These are phyloP conservation scores for Spilogale gracilis DNA, from an alignment of 2,113 vertebrate species.

Conservation along the genomic window DNA sequence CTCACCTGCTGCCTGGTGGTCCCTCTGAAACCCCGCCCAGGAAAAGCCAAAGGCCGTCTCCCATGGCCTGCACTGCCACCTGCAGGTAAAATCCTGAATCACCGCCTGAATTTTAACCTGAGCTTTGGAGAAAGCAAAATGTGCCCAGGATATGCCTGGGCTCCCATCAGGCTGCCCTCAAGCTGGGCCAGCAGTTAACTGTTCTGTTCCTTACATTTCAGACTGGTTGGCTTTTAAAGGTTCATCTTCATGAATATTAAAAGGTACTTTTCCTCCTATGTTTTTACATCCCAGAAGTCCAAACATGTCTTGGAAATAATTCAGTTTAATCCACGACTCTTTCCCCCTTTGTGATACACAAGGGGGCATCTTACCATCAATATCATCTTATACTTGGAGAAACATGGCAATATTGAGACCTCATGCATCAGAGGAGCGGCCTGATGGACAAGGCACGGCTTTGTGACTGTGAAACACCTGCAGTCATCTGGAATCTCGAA, in stretches of 20 bases:
- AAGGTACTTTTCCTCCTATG: background rate
- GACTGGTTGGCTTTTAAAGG: background rate
- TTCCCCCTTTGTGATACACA: background rate
- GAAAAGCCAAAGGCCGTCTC: conserved; percentile 20
- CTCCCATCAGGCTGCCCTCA: rapidly evolving
- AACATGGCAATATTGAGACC: background rate
- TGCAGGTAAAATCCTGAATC: background rate
- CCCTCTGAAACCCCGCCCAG: background rate
- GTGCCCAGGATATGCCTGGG: background rate
- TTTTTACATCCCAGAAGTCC: background rate
- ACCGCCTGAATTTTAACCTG: background rate
- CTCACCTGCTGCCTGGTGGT: rapidly evolving
- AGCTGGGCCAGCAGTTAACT: rapidly evolving
- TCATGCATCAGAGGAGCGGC: rapidly evolving
- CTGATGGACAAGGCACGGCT: background rate
- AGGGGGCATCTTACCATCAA: background rate
- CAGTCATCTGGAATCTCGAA: background rate
- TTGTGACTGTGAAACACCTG: background rate
- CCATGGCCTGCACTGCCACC: conserved; percentile 73
- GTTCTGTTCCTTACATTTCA: background rate
- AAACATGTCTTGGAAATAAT: background rate
- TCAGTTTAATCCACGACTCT: background rate
- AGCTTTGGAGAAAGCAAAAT: background rate
- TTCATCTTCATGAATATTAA: background rate
- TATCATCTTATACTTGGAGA: background rate